Conservation (phyloP, 1,140 invertebrate genomes). For the Subanguina moxae region DNA sequence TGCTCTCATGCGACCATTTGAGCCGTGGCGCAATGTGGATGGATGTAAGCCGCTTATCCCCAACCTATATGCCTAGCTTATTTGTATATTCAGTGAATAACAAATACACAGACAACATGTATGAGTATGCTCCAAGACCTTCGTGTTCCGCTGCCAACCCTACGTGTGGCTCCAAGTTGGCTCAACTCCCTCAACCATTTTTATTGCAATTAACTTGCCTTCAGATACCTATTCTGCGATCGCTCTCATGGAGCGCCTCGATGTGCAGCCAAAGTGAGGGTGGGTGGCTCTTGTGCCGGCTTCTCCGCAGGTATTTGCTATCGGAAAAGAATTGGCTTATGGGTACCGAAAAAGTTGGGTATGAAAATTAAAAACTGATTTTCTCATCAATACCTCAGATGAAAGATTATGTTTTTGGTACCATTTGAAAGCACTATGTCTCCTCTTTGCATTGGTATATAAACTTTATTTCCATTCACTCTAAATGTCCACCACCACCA, state of each 20-base stretch:
- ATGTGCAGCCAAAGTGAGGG: constrained; percentile 51
- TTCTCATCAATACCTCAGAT: no score
- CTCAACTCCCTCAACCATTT: neutral
- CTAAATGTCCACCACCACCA: no score
- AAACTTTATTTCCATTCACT: no score
- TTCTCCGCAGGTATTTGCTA: constrained; percentile 20
- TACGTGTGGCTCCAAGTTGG: constrained; percentile 52
- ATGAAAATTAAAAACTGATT: no score
- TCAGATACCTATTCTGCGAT: constrained; percentile 55
- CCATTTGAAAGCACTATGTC: no score
- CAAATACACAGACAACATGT: constrained; percentile 55
- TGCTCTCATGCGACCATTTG: constrained; percentile 45
- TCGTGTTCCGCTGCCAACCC: constrained; percentile 30
- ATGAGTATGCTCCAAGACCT: constrained; percentile 53
- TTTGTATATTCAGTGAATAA: constrained; percentile 31
- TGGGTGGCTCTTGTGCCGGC: constrained; percentile 41
- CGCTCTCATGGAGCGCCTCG: constrained; percentile 36
- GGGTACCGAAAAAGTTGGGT: no score
- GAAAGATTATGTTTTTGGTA: no score
- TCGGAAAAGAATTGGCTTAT: no score
- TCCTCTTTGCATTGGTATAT: no score
- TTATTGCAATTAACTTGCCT: neutral
- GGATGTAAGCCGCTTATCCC: constrained; percentile 9
- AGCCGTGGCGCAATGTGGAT: constrained; percentile 55
- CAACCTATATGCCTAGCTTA: no score